Percentiles rank a stretch among this genome's conserved stretches.
Conservation (phyloP, 2,888 invertebrate species). For the Drymonia ruficornis region DNA sequence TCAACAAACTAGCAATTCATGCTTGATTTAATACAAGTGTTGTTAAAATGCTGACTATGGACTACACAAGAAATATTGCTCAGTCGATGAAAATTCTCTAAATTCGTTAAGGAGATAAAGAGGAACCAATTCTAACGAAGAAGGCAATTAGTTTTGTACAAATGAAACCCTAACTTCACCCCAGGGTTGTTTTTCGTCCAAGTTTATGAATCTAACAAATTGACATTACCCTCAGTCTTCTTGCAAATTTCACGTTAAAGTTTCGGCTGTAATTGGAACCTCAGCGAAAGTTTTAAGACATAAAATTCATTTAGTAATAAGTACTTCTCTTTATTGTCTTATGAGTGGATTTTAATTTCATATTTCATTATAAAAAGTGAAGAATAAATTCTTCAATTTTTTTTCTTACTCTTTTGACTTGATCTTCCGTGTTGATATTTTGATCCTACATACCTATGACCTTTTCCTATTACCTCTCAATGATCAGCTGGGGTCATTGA, state of each 20-base stretch:
- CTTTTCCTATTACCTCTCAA: too few species aligned
- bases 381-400: neutral
- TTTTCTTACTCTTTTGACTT: neutral
- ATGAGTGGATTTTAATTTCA: neutral
- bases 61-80: constrained; percentile 37
- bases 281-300: neutral
- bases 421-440: too few species aligned
- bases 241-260: neutral
- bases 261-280: neutral
- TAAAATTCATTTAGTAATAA: neutral
- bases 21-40: constrained; percentile 14
- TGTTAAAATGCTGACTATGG: constrained; percentile 22
- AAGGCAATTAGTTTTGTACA: constrained; percentile 14
- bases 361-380: neutral
- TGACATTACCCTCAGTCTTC: neutral
- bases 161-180: constrained; percentile 12
- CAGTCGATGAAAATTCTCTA: constrained; percentile 38
- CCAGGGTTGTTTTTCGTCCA: constrained; percentile 11
- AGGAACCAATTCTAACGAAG: constrained; percentile 22
- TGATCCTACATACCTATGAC: too few species aligned
- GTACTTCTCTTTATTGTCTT: neutral
- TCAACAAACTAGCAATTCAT: constrained; percentile 14
- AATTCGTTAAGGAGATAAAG: constrained; percentile 30
- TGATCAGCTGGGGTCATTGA: too few species aligned
- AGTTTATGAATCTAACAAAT: constrained; percentile 10